Conservation (phyloP, 2,113 vertebrate species). For the Dolichallabes microphthalmus region DNA sequence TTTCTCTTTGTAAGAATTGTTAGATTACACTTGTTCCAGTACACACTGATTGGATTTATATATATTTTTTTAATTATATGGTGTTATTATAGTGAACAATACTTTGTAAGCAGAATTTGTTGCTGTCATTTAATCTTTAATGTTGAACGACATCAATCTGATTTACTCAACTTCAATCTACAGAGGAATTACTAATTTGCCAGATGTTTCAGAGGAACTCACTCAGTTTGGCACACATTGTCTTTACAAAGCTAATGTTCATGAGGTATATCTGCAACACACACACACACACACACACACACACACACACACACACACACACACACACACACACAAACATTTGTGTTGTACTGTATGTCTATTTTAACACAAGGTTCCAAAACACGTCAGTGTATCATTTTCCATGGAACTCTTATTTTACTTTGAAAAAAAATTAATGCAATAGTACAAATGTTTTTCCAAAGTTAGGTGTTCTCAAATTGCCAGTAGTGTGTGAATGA, state of each 20-base stretch:
- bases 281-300: background rate
- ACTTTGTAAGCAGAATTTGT: background rate
- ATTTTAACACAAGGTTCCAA: background rate
- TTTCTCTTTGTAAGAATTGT: background rate
- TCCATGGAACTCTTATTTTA: background rate
- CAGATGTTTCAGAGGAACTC: constrained; percentile 32
- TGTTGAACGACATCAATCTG: constrained; percentile 10
- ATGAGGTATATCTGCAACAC: background rate
- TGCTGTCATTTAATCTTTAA: constrained; percentile 3
- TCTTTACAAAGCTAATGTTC: background rate
- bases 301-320: background rate
- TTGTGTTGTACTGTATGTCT: background rate
- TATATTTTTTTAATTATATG: background rate
- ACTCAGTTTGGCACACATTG: constrained; percentile 5
- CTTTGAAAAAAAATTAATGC: too few species aligned
- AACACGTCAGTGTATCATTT: background rate
- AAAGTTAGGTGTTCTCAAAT: background rate
- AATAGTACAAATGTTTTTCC: background rate
- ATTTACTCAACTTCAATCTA: constrained; percentile 24
- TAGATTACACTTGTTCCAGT: background rate
- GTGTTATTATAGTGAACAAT: background rate
- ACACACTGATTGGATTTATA: background rate
- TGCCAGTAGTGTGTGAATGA: too few species aligned
- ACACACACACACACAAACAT: background rate
- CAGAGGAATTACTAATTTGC: constrained; percentile 22